Percentiles rank a stretch among this genome's conserved stretches.
Evolutionary conservation across 2,113 vertebrate genomes (phyloP).

Genomic region (Helogale parvula): DNA sequence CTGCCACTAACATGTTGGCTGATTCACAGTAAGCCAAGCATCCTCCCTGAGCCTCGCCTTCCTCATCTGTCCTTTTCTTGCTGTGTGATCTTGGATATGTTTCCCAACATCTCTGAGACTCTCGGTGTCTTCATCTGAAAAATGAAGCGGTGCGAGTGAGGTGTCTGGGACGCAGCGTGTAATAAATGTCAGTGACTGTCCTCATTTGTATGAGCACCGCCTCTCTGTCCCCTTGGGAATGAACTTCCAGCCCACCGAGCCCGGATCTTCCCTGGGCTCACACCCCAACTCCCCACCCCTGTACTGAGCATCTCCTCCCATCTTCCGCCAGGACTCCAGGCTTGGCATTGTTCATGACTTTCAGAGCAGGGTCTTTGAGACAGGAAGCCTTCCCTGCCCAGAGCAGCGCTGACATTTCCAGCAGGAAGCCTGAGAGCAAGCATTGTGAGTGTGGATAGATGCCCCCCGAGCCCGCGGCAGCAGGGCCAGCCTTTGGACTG

Average conservation of each 20-base stretch:
- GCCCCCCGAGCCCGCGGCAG: neutral
- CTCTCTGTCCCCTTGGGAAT: neutral
- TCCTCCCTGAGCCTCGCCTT: neutral
- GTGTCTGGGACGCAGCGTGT: neutral
- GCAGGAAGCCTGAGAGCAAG: neutral
- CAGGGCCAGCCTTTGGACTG: no score
- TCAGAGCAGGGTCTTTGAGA: neutral
- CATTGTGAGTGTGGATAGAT: neutral
- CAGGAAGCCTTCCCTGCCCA: neutral
- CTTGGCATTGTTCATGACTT: neutral
- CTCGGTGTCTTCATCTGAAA: neutral
- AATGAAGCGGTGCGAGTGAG: neutral
- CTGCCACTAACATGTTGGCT: neutral
- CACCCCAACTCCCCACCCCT: neutral
- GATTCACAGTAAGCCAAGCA: neutral
- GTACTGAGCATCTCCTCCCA: neutral
- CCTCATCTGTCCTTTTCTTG: neutral
- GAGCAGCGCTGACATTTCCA: neutral
- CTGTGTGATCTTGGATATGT: neutral
- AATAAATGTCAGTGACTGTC: neutral
- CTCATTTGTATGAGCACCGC: neutral
- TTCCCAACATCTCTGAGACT: neutral
- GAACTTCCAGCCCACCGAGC: neutral
- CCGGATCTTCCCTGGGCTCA: neutral
- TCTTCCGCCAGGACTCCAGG: neutral